phyloP scores from a whole-genome alignment of 1,140 invertebrate genomes.

The Drosophila oshimai region DNA sequence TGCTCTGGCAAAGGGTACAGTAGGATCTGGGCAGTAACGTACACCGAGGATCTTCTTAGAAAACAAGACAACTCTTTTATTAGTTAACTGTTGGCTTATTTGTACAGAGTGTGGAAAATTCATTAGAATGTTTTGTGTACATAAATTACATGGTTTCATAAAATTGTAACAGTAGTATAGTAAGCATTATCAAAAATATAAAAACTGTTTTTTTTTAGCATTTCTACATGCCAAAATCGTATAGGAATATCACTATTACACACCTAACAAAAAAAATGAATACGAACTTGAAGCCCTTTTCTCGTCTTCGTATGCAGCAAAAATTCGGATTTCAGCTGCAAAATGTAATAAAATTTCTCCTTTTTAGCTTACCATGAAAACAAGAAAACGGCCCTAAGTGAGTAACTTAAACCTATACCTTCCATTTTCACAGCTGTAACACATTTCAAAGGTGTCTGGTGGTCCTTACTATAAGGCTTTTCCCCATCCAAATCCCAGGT shows the following conservation, averaged over 20 bases:
- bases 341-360: no score
- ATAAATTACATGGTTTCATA: background rate
- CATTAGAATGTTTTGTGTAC: background rate
- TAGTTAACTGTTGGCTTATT: background rate
- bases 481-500: background rate
- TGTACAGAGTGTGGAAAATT: background rate
- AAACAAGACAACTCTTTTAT: background rate
- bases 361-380: no score
- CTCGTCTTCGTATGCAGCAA: no score
- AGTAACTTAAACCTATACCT: background rate
- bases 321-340: no score
- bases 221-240: background rate
- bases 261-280: background rate
- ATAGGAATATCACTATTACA: constrained; percentile 1
- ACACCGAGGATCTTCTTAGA: background rate
- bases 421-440: background rate
- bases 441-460: constrained; percentile 4
- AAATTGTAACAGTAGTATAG: background rate
- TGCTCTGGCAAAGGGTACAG: constrained; percentile 24
- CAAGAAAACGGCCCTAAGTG: no score
- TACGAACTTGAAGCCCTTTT: no score
- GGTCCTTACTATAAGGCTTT: no score
- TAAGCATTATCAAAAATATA: constrained; percentile 35
- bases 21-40: constrained; percentile 23
- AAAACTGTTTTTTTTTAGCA: background rate